Conservation (phyloP, 2,888 invertebrate species). For the Carterocephalus palaemon region DNA sequence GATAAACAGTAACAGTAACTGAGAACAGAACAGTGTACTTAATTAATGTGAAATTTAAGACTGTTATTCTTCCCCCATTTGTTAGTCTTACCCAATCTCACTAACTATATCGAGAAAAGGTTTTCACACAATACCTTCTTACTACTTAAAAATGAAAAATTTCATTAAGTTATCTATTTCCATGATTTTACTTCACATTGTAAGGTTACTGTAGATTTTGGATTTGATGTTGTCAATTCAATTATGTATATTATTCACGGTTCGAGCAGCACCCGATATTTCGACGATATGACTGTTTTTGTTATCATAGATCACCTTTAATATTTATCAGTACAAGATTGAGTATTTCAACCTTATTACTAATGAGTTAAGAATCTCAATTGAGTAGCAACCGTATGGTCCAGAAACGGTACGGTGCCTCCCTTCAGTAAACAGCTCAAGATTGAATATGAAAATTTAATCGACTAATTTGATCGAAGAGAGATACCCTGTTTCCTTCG, state of each 20-base stretch:
- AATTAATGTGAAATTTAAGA: too few species aligned
- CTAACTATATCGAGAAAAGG: too few species aligned
- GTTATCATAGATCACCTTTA: slow-evolving; percentile 33
- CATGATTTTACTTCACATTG: too few species aligned
- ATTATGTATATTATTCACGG: slow-evolving; percentile 28
- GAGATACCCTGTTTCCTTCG: slow-evolving; percentile 52
- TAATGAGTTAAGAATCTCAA: slow-evolving; percentile 27
- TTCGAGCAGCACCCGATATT: slow-evolving; percentile 27
- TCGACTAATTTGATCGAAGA: slow-evolving; percentile 84
- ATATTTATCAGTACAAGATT: slow-evolving; percentile 19
- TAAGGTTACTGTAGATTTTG: too few species aligned
- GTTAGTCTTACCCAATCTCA: too few species aligned
- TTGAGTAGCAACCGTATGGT: slow-evolving; percentile 29
- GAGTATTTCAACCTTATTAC: slow-evolving; percentile 19
- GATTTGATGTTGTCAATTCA: slow-evolving; percentile 22
- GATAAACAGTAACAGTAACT: too few species aligned
- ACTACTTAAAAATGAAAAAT: too few species aligned
- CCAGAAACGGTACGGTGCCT: slow-evolving; percentile 47
- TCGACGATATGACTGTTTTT: slow-evolving; percentile 29
- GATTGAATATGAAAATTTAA: slow-evolving; percentile 91
- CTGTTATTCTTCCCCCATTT: too few species aligned
- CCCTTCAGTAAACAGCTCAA: slow-evolving; percentile 83
- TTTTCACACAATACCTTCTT: too few species aligned
- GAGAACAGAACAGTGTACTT: too few species aligned
- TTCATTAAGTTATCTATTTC: too few species aligned